A percentile compares a stretch with the other conserved stretches of the same genome.
phyloP scores from a whole-genome alignment of 2,888 invertebrate genomes.

The Brachypalpus laphriformis region DNA sequence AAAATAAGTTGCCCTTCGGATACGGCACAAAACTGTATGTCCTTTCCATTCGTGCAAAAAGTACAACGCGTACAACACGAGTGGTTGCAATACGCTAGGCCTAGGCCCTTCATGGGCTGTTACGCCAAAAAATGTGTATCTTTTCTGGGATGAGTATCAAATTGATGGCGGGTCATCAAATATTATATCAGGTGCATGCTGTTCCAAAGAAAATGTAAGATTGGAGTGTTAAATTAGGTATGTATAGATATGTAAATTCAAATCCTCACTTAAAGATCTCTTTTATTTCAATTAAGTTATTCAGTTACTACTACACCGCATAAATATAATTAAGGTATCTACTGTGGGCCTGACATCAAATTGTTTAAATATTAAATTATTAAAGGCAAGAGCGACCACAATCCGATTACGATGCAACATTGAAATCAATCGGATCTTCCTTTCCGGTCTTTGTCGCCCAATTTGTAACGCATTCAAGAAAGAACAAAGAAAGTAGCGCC shows the following conservation, averaged over 20 bases:
- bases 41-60: too few species aligned
- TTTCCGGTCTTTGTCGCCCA: constrained; percentile 19
- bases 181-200: too few species aligned
- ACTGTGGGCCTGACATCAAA: background rate
- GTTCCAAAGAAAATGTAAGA: too few species aligned
- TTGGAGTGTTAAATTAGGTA: too few species aligned
- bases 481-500: constrained; percentile 25
- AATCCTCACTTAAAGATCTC: background rate
- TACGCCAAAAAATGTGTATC: too few species aligned
- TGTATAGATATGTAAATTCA: background rate
- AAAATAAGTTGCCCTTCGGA: too few species aligned
- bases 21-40: too few species aligned
- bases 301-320: background rate
- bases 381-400: background rate
- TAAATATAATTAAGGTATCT: background rate
- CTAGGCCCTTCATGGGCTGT: too few species aligned
- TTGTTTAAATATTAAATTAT: background rate
- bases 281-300: background rate
- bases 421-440: constrained; percentile 26
- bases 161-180: too few species aligned
- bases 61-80: too few species aligned
- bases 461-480: constrained; percentile 8
- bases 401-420: background rate
- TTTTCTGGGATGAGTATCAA: too few species aligned
- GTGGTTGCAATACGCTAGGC: too few species aligned